Conservation (phyloP, 2,797 vertebrate species). For the Eulemur albifrons region DNA sequence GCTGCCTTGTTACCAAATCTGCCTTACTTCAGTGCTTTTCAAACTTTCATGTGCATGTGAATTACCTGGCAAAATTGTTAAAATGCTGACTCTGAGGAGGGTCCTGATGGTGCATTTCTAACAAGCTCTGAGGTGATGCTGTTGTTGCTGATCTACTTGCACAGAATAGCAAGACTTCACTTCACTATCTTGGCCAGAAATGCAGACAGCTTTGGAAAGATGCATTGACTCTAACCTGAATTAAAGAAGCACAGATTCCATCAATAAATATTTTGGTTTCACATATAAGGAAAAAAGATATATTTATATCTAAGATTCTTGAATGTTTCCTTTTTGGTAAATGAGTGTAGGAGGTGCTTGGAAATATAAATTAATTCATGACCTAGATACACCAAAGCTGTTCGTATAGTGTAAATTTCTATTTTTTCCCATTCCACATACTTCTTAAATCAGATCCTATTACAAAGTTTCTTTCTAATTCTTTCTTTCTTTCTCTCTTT, state of each 20-base stretch:
- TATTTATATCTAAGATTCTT: neutral
- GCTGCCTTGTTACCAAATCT: neutral
- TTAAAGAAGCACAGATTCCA: neutral
- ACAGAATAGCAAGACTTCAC: neutral
- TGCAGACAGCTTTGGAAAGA: neutral
- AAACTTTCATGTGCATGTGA: neutral
- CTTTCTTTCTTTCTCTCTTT: neutral
- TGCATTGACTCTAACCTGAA: neutral
- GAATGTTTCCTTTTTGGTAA: conserved; percentile 25
- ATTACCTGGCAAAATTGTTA: neutral
- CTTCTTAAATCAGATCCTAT: neutral
- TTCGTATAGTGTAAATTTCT: conserved; percentile 2
- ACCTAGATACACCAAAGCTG: neutral
- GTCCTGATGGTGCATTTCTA: neutral
- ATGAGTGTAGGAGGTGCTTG: neutral
- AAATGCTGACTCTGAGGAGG: neutral
- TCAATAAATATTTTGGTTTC: neutral
- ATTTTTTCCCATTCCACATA: neutral
- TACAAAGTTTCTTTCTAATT: neutral
- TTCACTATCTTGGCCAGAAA: neutral
- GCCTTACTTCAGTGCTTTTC: neutral
- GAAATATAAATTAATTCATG: neutral
- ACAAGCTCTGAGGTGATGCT: neutral
- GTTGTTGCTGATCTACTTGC: neutral
- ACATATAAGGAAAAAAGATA: neutral